Evolutionary conservation across 1,140 invertebrate genomes (phyloP).

Genomic region (Drusus annulatus): DNA sequence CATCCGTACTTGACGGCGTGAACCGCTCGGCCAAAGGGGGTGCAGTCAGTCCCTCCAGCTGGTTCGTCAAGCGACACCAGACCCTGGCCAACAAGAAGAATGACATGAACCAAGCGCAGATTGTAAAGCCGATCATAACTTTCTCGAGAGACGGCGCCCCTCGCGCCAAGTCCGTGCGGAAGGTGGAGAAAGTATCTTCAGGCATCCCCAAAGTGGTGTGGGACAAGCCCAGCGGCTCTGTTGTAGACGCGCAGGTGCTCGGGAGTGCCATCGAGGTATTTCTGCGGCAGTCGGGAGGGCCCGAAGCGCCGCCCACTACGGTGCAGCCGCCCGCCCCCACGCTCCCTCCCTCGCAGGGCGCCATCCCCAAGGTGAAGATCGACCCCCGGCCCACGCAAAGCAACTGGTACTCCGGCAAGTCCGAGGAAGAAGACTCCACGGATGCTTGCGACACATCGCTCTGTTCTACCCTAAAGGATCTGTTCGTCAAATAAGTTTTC

Average conservation of each 20-base stretch:
- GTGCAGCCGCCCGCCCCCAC: constrained; percentile 48
- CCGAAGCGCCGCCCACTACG: constrained; percentile 63
- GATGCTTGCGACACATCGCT: constrained; percentile 83
- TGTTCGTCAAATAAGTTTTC: constrained; percentile 81
- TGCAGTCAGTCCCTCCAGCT: constrained; percentile 74
- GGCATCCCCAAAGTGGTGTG: constrained; percentile 74
- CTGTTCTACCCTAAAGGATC: constrained; percentile 85
- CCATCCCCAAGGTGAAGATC: constrained; percentile 61
- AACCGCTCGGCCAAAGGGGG: constrained; percentile 62
- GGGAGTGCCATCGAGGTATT: constrained; percentile 88
- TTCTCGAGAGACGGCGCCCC: constrained; percentile 12
- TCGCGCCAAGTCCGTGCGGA: background rate
- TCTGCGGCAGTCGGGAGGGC: constrained; percentile 72
- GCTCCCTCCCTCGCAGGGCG: constrained; percentile 59
- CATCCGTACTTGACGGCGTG: constrained; percentile 78
- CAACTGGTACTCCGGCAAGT: constrained; percentile 71
- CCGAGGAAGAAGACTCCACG: constrained; percentile 76
- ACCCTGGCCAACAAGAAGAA: constrained; percentile 79
- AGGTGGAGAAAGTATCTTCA: constrained; percentile 53
- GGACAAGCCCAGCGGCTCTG: constrained; percentile 81
- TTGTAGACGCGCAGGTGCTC: constrained; percentile 83
- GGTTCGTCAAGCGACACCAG: constrained; percentile 83
- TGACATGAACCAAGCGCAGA: constrained; percentile 67
- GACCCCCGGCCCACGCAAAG: constrained; percentile 30
- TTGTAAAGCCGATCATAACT: constrained; percentile 52